Base-by-base conservation (phyloP, 2,888 invertebrate genomes). In the Drosophila hamatofila region DNA sequence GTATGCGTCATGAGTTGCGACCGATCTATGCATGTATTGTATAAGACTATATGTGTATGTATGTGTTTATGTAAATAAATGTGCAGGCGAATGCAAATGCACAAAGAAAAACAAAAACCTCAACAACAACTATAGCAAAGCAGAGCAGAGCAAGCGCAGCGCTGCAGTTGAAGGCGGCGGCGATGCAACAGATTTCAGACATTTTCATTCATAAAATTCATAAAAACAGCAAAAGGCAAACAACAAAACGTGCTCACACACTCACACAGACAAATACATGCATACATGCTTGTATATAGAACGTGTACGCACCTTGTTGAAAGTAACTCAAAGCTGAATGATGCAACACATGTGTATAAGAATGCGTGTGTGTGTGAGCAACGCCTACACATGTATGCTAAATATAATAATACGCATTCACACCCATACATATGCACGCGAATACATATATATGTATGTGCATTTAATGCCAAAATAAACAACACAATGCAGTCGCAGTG, bases 191-290 rank as follows among this genome's bases (percentile, higher is more conserved):
- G 73, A 81, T 83, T 81, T 81, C 72, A 69, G 77, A 86, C 66
- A 78, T 85, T 85, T 86, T 83, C 83, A 83, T 83, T 83, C 83
- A 86, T 87, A 83, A 83, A 83, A 83, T 69, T 86, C 51, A 81
- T 27, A 59, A 56, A 76, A 67, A 76, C 25, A 37, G 55, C 44
- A 69, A 46, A 42, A 72, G 62, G 58, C 56, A 73, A 73, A 21
- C 16, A 65, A 72, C 56, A 41, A 57, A 72, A 66, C 64, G 46
- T 63, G 55, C 37, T 46, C 59, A 39, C 56, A 58, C 39, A 59
- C 25, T 51, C 44, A 21, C 18, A 48, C 48, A 27, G 1, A n/a
- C 39, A 39, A 5, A 35, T 9, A 41, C 37, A n/a, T 37, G 25
- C 42, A 35, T 57, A 18, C 37, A 59, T 41, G 23, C 33, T 3